Evolutionary conservation across 2,888 invertebrate genomes (phyloP), one percentile per base, ranked within the genome.

Genomic region (Smittia sp.): DNA sequence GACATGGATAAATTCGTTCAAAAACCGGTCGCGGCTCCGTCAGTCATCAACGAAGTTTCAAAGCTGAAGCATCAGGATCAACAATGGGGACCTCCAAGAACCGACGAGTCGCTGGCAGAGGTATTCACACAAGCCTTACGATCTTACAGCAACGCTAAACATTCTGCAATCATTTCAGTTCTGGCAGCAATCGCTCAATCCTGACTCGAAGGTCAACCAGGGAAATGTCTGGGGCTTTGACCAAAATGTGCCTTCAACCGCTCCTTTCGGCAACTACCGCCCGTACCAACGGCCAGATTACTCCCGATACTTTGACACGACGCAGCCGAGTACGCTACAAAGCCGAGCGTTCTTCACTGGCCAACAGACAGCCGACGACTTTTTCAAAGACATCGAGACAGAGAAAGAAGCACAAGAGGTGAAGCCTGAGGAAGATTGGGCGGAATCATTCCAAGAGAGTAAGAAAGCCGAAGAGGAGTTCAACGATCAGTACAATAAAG

Each of bases 401-500:
- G 82, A 83, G 11, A 83, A 84, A 24, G 32, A 39, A 9, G 18
- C 20, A 24, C 18, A 38, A 15, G 27, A 11, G 18, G 27, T 3
- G 20, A 27, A 58, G 24, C 54, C 54, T 0, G 68, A 75, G 20
- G 63, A 75, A n/a, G 83, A 85, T 70, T 91, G 91, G 90, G 86
- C 86, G 6, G 84, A 85, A 74, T 89, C 90, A 78, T 89, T 86
- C 79, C 79, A 84, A 20, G 85, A 83, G 74, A 80, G 83, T 73
- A 79, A 82, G 62, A 79, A 80, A 72, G 77, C 75, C 39, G 63
- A 74, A 63, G 82, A 84, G 77, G 85, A 85, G 77, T 84, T 85
- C 80, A 83, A 85, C 46, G 86, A 88, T 74, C 86, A 87, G 77
- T 88, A 85, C 78, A 89, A 88, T 77, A 80, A 84, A 22, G 82